Conservation (phyloP, 2,113 vertebrate species). For the Furnarius figulus region DNA sequence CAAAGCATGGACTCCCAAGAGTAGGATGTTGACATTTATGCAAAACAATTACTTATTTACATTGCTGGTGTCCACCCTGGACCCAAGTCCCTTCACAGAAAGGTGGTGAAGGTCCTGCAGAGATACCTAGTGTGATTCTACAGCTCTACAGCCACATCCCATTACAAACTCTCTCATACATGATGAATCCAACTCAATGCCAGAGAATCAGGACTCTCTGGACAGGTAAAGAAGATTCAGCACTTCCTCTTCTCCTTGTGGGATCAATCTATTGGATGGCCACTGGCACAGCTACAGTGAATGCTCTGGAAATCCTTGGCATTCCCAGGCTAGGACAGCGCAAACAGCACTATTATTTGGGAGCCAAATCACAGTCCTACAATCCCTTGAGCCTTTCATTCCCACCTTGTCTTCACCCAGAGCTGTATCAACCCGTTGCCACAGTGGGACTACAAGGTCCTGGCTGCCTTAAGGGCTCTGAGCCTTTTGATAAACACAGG, state of each 20-base stretch:
- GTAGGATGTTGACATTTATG: neutral
- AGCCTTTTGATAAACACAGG: no score
- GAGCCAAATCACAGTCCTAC: no score
- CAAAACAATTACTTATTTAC: neutral
- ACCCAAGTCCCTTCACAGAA: neutral
- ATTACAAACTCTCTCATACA: neutral
- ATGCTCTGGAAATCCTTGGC: neutral
- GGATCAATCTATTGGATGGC: rapidly evolving
- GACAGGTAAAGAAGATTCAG: neutral
- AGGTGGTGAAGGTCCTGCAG: neutral
- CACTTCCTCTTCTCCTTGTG: rapidly evolving
- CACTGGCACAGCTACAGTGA: neutral
- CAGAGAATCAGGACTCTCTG: neutral
- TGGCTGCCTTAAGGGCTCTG: no score
- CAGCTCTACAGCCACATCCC: neutral
- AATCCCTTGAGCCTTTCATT: no score
- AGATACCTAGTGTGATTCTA: neutral
- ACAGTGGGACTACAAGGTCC: no score
- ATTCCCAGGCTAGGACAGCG: neutral
- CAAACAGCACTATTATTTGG: no score
- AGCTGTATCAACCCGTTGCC: no score
- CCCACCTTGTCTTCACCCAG: no score
- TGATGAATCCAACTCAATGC: rapidly evolving
- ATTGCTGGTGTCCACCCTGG: neutral
- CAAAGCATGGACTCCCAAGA: rapidly evolving